Percentiles rank a stretch among this genome's conserved stretches.
These are phyloP conservation scores for Eupithecia subfuscata DNA, from an alignment of 2,888 invertebrate genomes.

Conservation along the genomic window DNA sequence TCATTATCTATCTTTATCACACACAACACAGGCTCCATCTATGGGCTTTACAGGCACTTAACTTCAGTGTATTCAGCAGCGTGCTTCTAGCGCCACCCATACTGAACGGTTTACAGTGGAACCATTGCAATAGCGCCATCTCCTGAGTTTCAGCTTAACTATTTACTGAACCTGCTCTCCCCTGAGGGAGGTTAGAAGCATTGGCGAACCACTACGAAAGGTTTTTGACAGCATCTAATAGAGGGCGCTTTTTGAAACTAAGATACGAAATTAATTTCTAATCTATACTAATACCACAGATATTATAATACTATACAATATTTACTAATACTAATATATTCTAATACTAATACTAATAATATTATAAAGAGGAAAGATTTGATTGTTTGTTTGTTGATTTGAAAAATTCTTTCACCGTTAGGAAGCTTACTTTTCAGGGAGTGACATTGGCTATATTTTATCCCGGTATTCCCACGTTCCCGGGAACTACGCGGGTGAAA, in stretches of 20 bases:
- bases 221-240: conserved; percentile 8
- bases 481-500: too few relatives aligned
- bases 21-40: background rate
- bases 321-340: too few relatives aligned
- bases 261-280: background rate
- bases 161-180: background rate
- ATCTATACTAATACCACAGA: too few relatives aligned
- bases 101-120: conserved; percentile 1
- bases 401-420: too few relatives aligned
- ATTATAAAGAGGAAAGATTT: too few relatives aligned
- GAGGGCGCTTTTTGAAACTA: conserved; percentile 16
- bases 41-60: background rate
- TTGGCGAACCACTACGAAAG: background rate
- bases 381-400: too few relatives aligned
- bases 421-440: too few relatives aligned
- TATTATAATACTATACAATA: too few relatives aligned
- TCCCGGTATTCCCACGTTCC: too few relatives aligned
- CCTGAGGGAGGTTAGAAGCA: background rate
- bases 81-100: conserved; percentile 21
- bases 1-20: background rate
- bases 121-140: conserved; percentile 31
- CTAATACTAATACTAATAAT: too few relatives aligned
- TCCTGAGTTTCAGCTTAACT: conserved; percentile 15
- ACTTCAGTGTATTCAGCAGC: background rate
- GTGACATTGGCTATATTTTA: too few relatives aligned